Percentiles rank a stretch among this genome's conserved stretches.
phyloP scores from a whole-genome alignment of 2,113 vertebrate genomes.

The Asarcornis scutulata region DNA sequence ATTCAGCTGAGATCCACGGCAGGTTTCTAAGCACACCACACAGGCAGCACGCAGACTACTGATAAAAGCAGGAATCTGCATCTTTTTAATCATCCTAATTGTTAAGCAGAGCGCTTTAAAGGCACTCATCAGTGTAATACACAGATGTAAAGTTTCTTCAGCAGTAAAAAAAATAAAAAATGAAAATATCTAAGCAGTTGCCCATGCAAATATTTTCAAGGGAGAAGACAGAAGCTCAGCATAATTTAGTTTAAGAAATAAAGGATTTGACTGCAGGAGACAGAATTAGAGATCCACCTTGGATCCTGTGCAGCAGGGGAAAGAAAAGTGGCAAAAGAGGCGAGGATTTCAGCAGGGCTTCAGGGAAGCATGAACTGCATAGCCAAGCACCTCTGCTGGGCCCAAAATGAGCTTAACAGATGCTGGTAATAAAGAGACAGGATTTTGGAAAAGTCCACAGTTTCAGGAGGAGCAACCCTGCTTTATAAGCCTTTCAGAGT shows the following conservation, averaged over 20 bases:
- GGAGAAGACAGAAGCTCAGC: not conserved
- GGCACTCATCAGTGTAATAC: slow-evolving; percentile 4
- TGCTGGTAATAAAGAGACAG: not conserved
- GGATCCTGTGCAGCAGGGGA: not conserved
- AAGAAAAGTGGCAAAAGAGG: not conserved
- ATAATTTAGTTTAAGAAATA: not conserved
- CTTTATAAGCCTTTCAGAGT: not conserved
- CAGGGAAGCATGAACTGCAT: not conserved
- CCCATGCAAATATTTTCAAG: slow-evolving; percentile 21
- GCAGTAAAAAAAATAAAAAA: not conserved
- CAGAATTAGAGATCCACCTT: not conserved
- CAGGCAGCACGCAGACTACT: not conserved
- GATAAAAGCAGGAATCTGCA: slow-evolving; percentile 29
- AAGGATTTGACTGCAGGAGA: not conserved
- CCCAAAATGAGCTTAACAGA: not conserved
- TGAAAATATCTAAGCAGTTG: not conserved
- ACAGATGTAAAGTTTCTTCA: not conserved
- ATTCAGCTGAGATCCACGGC: not conserved
- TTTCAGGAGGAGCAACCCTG: not conserved
- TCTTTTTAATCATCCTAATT: slow-evolving; percentile 35
- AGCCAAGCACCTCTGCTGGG: not conserved
- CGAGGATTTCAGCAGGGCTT: not conserved
- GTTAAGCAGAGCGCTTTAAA: slow-evolving; percentile 6
- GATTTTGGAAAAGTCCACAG: not conserved
- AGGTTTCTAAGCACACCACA: not conserved